Conservation (phyloP, 1,140 invertebrate genomes). For the Penaeus vannamei region DNA sequence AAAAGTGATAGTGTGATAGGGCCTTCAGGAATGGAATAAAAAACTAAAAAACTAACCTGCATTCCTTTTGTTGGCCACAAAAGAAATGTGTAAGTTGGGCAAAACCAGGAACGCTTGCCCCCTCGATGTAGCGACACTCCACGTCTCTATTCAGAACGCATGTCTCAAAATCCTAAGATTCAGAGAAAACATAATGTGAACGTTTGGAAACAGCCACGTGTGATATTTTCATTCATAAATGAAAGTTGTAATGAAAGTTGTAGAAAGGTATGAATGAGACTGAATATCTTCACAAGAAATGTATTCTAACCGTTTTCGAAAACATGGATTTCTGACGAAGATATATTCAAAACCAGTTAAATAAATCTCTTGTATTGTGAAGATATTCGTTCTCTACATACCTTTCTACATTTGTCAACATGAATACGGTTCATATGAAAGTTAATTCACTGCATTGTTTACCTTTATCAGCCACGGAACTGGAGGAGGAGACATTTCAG, state of each 20-base stretch:
- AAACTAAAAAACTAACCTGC: conserved; percentile 85
- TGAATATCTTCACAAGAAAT: too few species aligned
- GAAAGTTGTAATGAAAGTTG: too few species aligned
- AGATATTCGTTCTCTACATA: too few species aligned
- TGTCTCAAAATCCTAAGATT: conserved; percentile 84
- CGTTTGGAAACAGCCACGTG: not conserved
- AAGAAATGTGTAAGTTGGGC: conserved; percentile 88
- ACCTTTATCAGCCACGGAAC: conserved; percentile 90
- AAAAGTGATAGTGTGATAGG: not conserved
- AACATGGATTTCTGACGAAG: too few species aligned
- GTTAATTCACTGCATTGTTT: conserved; percentile 53
- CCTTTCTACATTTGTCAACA: too few species aligned
- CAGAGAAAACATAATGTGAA: not conserved
- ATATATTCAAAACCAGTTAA: too few species aligned
- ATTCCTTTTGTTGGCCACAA: conserved; percentile 88
- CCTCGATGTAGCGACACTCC: conserved; percentile 86
- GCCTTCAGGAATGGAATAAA: not conserved
- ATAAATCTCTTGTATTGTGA: too few species aligned
- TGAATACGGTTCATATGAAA: too few species aligned
- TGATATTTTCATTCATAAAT: too few species aligned
- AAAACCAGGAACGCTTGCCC: conserved; percentile 86
- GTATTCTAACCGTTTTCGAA: too few species aligned
- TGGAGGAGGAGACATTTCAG: conserved; percentile 87
- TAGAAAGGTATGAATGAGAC: too few species aligned
- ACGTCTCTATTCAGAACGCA: conserved; percentile 87